A percentile compares a stretch with the other conserved stretches of the same genome.
Conservation (phyloP, 2,113 vertebrate genomes). For the Petrocephalus microphthalmus region DNA sequence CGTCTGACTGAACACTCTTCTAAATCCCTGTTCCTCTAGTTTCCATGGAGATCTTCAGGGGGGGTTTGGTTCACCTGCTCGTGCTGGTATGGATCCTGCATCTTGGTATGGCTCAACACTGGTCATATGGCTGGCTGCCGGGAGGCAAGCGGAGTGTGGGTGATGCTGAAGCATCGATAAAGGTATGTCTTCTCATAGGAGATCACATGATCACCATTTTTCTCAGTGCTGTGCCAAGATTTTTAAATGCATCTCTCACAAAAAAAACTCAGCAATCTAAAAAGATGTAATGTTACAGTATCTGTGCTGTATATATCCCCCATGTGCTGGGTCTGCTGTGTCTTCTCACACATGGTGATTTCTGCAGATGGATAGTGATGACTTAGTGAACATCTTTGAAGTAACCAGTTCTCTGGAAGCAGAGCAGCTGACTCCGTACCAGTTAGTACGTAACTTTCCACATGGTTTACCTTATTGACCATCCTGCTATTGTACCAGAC, state of each 20-base stretch:
- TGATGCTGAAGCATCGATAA: conserved; percentile 60
- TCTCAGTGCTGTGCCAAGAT: not conserved
- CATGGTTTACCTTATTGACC: conserved; percentile 12
- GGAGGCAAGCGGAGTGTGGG: conserved; percentile 64
- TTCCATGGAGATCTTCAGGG: conserved; percentile 52
- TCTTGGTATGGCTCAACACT: conserved; percentile 60
- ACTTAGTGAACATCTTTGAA: conserved; percentile 54
- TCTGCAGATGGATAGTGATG: conserved; percentile 61
- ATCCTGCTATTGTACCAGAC: not conserved
- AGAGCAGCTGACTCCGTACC: conserved; percentile 54
- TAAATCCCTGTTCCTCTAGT: conserved; percentile 44
- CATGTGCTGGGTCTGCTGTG: conserved; percentile 12
- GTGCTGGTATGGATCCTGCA: conserved; percentile 55
- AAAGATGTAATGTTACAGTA: not conserved
- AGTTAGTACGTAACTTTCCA: conserved; percentile 51
- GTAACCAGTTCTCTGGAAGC: conserved; percentile 52
- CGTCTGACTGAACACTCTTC: not conserved
- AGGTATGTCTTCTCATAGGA: conserved; percentile 44
- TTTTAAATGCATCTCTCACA: not conserved
- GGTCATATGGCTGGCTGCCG: conserved; percentile 70
- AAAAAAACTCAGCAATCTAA: not conserved
- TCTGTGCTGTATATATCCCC: not conserved
- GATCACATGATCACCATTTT: not conserved
- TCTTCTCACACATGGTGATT: conserved; percentile 7
- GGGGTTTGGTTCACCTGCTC: conserved; percentile 55